phyloP scores from a whole-genome alignment of 2,113 vertebrate genomes.

The Sigmodon hispidus region DNA sequence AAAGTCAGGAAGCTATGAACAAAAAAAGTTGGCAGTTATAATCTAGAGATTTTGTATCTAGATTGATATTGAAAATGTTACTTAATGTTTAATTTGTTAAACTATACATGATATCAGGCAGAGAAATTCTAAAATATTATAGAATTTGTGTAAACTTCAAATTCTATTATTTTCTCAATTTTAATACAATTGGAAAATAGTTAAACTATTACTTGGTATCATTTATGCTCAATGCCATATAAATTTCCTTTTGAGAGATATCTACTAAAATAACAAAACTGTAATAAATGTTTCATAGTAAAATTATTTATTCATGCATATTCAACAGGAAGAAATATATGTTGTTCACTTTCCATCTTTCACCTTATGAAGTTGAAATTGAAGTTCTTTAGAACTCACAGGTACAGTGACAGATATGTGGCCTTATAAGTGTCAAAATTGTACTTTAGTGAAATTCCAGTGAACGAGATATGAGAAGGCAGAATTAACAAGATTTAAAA shows the following conservation, averaged over 20 bases:
- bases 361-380: neutral
- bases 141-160: neutral
- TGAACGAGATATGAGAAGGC: accelerated
- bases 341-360: neutral
- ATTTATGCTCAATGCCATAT: neutral
- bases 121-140: neutral
- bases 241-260: neutral
- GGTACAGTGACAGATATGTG: neutral
- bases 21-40: neutral
- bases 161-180: neutral
- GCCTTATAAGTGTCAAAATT: neutral
- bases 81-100: neutral
- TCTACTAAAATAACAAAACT: neutral
- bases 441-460: neutral
- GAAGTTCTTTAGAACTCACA: slow-evolving; percentile 8
- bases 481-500: neutral
- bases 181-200: neutral
- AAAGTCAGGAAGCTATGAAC: neutral
- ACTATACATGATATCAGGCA: neutral
- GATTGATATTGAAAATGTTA: neutral
- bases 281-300: neutral
- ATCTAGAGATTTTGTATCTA: neutral
- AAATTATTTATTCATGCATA: neutral
- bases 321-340: neutral
- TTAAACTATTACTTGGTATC: slow-evolving; percentile 4